Evolutionary conservation across 2,888 invertebrate genomes (phyloP), one percentile per base, ranked within the genome.

Genomic region (Bombyx huttoni): DNA sequence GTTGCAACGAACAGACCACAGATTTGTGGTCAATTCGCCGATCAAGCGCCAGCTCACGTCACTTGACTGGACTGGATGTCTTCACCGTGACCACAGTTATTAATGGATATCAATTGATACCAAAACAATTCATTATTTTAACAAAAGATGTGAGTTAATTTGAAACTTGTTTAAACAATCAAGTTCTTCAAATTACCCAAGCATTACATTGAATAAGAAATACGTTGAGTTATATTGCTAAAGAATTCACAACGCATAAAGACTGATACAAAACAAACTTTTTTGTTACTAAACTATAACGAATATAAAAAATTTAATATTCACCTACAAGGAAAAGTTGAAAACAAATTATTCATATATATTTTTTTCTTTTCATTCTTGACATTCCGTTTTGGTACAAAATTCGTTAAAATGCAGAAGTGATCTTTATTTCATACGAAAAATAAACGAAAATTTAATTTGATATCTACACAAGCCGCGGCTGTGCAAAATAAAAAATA

Each of bases 21-120:
- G 84, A 85, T 87, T 84, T 82, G 86, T 86, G 86, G 86, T 82
- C 77, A 73, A 70, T 73, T 71, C 71, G 58, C 62, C 60, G 67
- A 62, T 64, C 64, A 63, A 65, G 63, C 65, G 62, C 64, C 68
- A 67, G 61, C 63, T 67, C 60, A 59, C 65, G 67, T 67, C 70
- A 67, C 71, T 68, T 70, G 67, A 67, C 68, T 65, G 57, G 61
- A 59, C 66, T 60, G 59, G 58, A 65, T 67, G 72, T 71, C 75
- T 74, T 77, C 65, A 57, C 58, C 64, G 60, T 67, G 64, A 71
- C 72, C 75, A 56, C 71, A 58, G 62, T 70, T 72, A 76, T 75
- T 76, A 78, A 76, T 77, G 68, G 68, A 64, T 60, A 64, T 8
- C 8, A 40, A 14, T 8, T 35, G 24, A 24, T 24, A 24, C 24